These are phyloP conservation scores for Echinometra lucunter DNA, from an alignment of 53 echinoderm and acorn worm species.

Conservation along the genomic window DNA sequence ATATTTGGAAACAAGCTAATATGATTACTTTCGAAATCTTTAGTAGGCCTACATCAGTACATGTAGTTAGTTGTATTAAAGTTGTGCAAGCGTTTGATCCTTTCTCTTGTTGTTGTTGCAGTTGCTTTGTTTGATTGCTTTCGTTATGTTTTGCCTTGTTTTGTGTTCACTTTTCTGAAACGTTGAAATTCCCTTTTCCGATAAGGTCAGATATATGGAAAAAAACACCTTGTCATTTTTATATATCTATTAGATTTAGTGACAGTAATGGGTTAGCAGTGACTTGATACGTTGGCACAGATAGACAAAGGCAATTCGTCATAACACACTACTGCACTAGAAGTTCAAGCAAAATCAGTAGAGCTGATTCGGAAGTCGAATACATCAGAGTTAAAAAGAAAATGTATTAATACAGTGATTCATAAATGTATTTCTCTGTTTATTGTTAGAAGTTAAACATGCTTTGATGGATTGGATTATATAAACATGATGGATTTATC, in stretches of 20 bases:
- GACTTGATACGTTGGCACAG: neutral
- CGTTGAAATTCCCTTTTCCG: neutral
- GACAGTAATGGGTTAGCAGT: neutral
- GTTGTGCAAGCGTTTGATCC: no score
- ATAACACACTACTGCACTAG: neutral
- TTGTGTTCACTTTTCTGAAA: neutral
- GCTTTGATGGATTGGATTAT: no score
- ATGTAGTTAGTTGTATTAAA: no score
- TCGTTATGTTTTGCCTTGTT: neutral
- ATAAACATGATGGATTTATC: no score
- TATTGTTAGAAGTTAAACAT: no score
- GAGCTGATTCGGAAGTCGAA: neutral
- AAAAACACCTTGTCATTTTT: no score
- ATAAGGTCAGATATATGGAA: neutral
- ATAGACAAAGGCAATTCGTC: neutral
- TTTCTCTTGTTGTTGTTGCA: no score
- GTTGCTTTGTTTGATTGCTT: no score
- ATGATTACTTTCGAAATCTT: neutral
- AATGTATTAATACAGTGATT: neutral
- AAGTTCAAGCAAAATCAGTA: neutral
- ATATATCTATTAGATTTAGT: neutral
- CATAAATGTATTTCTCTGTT: no score
- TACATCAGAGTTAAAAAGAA: neutral
- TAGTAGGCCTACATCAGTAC: no score
- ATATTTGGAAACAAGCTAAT: neutral